Conservation (phyloP, 2,113 vertebrate genomes). For the Oryzias woworae region DNA sequence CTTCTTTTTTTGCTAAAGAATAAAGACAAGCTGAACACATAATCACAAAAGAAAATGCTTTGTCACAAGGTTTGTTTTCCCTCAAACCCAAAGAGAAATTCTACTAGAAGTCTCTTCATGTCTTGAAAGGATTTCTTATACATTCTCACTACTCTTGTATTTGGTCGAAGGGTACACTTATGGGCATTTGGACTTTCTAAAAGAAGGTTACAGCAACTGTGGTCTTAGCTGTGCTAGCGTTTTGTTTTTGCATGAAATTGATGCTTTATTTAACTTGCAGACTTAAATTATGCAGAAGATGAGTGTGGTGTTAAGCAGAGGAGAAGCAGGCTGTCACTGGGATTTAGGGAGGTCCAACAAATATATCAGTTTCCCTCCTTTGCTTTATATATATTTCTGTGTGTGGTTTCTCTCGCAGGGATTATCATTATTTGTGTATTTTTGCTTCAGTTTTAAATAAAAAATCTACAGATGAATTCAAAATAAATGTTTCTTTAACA, state of each 20-base stretch:
- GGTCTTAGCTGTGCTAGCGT: too few species aligned
- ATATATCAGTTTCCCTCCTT: neutral
- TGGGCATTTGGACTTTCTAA: neutral
- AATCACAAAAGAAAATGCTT: too few species aligned
- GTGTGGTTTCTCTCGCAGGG: too few species aligned
- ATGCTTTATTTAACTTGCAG: neutral
- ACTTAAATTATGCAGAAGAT: neutral
- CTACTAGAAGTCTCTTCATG: rapidly evolving
- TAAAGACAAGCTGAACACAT: too few species aligned
- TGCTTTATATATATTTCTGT: neutral
- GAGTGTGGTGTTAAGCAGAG: neutral
- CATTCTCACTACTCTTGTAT: too few species aligned
- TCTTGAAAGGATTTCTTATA: too few species aligned
- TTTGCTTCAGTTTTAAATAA: too few species aligned
- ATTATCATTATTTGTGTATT: too few species aligned
- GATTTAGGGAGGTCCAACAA: neutral
- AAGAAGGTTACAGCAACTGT: too few species aligned
- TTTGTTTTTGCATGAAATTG: neutral
- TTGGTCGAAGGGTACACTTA: neutral
- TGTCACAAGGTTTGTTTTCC: neutral
- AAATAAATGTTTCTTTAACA: too few species aligned
- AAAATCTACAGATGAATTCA: too few species aligned
- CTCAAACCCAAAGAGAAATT: neutral
- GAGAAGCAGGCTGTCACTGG: neutral
- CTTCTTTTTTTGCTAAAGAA: neutral